Conservation (phyloP, 1,140 invertebrate genomes). For the Pachypeltis micranthus region DNA sequence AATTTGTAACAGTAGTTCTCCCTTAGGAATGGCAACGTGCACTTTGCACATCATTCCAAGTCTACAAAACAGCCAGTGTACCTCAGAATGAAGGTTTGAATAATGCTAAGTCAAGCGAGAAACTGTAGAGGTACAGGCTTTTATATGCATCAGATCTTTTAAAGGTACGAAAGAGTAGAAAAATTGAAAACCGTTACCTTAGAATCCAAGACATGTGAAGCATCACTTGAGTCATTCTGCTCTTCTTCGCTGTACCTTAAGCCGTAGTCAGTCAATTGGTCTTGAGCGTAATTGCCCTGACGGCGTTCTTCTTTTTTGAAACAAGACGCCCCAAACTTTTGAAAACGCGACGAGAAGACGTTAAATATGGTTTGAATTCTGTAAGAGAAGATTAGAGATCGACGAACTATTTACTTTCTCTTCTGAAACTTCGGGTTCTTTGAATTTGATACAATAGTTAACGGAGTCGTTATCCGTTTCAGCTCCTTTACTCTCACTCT, state of each 20-base stretch:
- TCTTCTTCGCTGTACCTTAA: constrained; percentile 69
- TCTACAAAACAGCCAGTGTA: too few relatives aligned
- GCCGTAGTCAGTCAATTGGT: constrained; percentile 82
- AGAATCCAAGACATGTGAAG: background rate
- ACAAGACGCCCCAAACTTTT: background rate
- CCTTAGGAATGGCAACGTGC: too few relatives aligned
- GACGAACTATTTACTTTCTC: constrained; percentile 10
- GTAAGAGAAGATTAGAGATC: background rate
- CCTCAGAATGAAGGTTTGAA: too few relatives aligned
- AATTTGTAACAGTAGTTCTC: too few relatives aligned
- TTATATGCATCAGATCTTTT: constrained; percentile 22
- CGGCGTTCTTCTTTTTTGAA: constrained; percentile 9
- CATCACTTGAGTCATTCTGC: constrained; percentile 35
- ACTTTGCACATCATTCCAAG: too few relatives aligned
- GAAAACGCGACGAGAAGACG: background rate
- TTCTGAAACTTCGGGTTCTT: constrained; percentile 27
- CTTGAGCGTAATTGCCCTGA: constrained; percentile 33
- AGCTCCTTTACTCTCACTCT: constrained; percentile 17
- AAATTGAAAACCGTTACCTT: too few relatives aligned
- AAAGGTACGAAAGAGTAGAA: too few relatives aligned
- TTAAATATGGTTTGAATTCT: background rate
- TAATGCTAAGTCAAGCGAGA: too few relatives aligned
- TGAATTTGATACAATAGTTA: constrained; percentile 35
- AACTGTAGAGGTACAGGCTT: constrained; percentile 1
- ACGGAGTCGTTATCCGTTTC: constrained; percentile 33